Conservation (phyloP, 2,888 invertebrate species). For the Rhagium mordax region DNA sequence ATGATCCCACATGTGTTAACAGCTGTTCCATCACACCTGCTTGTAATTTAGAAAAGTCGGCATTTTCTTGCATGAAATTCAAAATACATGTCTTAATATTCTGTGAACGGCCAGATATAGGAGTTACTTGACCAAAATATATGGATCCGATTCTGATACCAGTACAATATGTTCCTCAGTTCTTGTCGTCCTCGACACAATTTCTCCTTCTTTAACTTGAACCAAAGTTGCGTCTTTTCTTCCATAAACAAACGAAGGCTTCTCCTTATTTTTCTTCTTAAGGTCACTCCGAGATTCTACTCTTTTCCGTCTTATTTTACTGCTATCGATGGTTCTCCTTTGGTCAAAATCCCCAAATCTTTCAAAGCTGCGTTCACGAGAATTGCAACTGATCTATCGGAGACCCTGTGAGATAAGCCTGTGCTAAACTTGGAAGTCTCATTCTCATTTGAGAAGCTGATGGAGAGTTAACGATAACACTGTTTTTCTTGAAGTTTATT, state of each 20-base stretch:
- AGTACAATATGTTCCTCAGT: neutral
- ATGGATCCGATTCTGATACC: conserved; percentile 36
- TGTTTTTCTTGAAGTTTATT: no score
- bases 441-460: neutral
- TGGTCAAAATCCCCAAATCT: no score
- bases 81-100: conserved; percentile 32
- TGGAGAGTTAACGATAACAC: no score
- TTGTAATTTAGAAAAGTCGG: conserved; percentile 25
- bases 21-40: conserved; percentile 32
- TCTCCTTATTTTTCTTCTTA: neutral
- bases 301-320: neutral
- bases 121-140: conserved; percentile 34
- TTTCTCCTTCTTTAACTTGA: conserved; percentile 7
- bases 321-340: no score
- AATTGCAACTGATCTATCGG: neutral
- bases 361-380: neutral
- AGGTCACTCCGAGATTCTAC: neutral
- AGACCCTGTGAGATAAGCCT: neutral
- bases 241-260: neutral
- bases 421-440: neutral
- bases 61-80: conserved; percentile 15
- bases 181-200: neutral
- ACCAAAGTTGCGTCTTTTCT: neutral
- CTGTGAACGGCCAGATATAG: conserved; percentile 22
- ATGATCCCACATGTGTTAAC: conserved; percentile 34